phyloP scores from a whole-genome alignment of 2,113 vertebrate species.

The Stegostoma tigrinum region DNA sequence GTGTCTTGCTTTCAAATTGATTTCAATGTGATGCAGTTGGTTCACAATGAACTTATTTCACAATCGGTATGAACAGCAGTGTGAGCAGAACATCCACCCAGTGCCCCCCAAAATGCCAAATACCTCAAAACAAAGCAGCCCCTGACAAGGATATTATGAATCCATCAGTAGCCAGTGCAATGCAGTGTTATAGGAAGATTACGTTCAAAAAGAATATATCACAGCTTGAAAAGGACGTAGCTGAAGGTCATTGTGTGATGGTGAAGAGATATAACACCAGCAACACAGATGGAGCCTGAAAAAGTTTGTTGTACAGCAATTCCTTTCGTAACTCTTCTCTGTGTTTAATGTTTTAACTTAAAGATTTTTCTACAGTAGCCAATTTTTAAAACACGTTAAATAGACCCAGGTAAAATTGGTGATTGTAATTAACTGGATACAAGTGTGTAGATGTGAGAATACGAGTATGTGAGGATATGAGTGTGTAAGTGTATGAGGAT shows the following conservation, averaged over 20 bases:
- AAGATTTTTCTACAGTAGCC: neutral
- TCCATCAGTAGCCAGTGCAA: neutral
- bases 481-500: neutral
- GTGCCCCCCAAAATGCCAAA: neutral
- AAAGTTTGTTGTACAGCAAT: neutral
- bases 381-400: neutral
- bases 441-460: neutral
- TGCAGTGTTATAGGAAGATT: neutral
- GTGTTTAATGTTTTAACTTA: neutral
- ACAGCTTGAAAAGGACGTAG: neutral
- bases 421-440: neutral
- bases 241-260: neutral
- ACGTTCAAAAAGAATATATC: neutral
- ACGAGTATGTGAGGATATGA: neutral
- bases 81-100: neutral
- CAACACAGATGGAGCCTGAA: neutral
- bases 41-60: neutral
- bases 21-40: neutral
- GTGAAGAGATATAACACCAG: neutral
- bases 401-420: neutral
- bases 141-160: neutral
- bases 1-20: neutral
- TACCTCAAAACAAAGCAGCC: neutral
- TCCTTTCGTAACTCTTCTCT: neutral
- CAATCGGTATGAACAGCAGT: neutral